These are phyloP conservation scores for Oscheius sp. DNA, from an alignment of 2,888 invertebrate genomes.

Conservation along the genomic window DNA sequence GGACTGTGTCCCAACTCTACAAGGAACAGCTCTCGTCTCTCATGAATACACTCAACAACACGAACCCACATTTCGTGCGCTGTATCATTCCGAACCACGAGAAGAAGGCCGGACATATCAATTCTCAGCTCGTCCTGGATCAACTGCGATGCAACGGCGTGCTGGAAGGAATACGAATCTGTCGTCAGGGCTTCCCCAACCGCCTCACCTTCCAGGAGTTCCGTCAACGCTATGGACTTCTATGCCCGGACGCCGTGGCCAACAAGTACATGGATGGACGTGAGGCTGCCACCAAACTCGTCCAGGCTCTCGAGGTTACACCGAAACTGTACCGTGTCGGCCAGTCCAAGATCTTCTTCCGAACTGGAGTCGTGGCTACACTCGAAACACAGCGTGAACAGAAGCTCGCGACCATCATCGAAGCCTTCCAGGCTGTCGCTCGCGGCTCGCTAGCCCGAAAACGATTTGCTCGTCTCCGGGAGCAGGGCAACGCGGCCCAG, in stretches of 20 bases:
- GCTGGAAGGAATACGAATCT: slow-evolving; percentile 97
- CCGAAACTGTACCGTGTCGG: slow-evolving; percentile 95
- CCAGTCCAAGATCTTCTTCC: slow-evolving; percentile 99
- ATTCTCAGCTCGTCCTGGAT: slow-evolving; percentile 96
- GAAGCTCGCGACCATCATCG: slow-evolving; percentile 96
- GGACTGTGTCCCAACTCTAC: slow-evolving; percentile 94
- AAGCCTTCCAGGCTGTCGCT: slow-evolving; percentile 95
- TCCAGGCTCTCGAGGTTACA: slow-evolving; percentile 92
- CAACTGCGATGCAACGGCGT: slow-evolving; percentile 99
- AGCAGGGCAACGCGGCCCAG: slow-evolving; percentile 96
- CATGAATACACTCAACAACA: slow-evolving; percentile 87
- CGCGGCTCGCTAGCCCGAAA: slow-evolving; percentile 87
- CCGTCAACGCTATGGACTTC: slow-evolving; percentile 90
- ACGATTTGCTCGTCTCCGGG: slow-evolving; percentile 91
- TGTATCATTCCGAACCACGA: slow-evolving; percentile 99
- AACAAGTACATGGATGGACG: slow-evolving; percentile 99
- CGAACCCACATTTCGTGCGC: slow-evolving; percentile 98
- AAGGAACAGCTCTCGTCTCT: slow-evolving; percentile 97
- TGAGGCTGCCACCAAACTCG: slow-evolving; percentile 85
- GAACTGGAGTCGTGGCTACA: slow-evolving; percentile 97
- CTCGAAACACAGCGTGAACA: slow-evolving; percentile 92
- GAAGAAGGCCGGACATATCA: slow-evolving; percentile 97
- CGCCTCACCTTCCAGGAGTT: slow-evolving; percentile 94
- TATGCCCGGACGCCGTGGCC: slow-evolving; percentile 98
- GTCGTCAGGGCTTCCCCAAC: slow-evolving; percentile 99